A percentile compares a stretch with the other conserved stretches of the same genome.
Conservation (phyloP, 92 coral and sea anemone species). For the Micromussa lordhowensis region DNA sequence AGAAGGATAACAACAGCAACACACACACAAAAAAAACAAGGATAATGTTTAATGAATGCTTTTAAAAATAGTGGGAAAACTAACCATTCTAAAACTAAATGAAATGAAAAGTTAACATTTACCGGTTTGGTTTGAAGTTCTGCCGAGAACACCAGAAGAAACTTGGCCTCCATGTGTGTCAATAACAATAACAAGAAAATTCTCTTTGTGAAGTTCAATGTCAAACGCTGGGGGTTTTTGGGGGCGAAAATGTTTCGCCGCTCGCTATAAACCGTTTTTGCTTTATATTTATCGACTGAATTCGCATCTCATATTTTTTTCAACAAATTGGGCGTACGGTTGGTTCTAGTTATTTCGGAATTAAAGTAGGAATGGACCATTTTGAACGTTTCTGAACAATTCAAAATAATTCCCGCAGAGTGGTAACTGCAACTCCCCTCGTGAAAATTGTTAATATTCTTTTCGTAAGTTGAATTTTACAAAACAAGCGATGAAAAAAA, state of each 20-base stretch:
- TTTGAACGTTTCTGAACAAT: neutral
- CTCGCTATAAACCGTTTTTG: neutral
- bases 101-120: neutral
- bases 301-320: neutral
- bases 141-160: neutral
- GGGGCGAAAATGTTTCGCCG: neutral
- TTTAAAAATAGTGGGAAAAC: neutral
- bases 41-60: neutral
- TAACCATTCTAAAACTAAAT: neutral
- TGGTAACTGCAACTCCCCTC: neutral
- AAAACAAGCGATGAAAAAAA: neutral
- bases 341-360: neutral
- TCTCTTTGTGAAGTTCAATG: neutral
- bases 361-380: neutral
- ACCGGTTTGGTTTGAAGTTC: neutral
- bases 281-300: neutral
- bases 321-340: neutral
- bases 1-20: no score
- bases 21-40: neutral
- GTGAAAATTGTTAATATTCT: neutral
- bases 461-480: neutral
- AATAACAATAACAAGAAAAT: neutral
- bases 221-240: no score
- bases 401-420: neutral
- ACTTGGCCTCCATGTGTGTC: constrained; percentile 12